These are phyloP conservation scores for Chironomus tepperi DNA, from an alignment of 1,140 invertebrate species.

Conservation along the genomic window DNA sequence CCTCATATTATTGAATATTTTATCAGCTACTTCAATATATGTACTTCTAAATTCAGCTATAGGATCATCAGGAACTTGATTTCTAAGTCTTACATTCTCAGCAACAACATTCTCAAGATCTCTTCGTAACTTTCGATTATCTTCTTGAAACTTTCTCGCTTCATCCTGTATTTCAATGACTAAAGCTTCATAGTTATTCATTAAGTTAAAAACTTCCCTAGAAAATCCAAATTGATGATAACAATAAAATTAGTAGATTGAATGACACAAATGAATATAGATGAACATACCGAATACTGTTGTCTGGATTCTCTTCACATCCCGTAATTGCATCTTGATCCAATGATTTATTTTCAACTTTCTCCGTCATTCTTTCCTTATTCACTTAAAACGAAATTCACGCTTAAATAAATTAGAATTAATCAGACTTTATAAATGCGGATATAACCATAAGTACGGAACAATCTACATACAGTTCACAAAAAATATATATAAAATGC, in stretches of 20 bases:
- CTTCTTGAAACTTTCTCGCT: not conserved
- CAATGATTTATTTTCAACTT: not conserved
- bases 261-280: not conserved
- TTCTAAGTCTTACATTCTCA: not conserved
- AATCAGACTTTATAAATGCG: not conserved
- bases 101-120: not conserved
- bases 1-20: not conserved
- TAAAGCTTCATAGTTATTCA: not conserved
- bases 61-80: not conserved
- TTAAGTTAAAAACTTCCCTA: not conserved
- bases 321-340: constrained; percentile 1
- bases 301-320: not conserved
- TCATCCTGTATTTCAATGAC: not conserved
- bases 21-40: not conserved
- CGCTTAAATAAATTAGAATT: not conserved
- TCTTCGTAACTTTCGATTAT: not conserved
- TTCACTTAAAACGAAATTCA: not conserved
- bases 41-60: not conserved
- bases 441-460: too few relatives aligned
- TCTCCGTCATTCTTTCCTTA: not conserved
- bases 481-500: not conserved
- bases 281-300: not conserved
- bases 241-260: not conserved
- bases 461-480: too few relatives aligned
- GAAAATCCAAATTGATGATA: not conserved